These are phyloP conservation scores for Nasua narica DNA, from an alignment of 2,797 vertebrate genomes.

Conservation along the genomic window DNA sequence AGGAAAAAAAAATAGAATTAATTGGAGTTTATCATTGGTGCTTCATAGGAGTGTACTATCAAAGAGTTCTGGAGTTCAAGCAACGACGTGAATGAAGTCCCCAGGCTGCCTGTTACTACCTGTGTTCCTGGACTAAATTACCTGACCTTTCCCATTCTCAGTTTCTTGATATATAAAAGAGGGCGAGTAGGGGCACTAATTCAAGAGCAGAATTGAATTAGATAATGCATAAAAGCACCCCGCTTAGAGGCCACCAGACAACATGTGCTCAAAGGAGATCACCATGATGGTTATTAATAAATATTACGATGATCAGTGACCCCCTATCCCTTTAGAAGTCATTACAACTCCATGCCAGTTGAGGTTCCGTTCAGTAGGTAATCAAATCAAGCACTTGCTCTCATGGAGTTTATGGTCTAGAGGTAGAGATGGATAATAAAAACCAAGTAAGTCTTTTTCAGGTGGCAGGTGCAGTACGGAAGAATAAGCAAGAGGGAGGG, in stretches of 20 bases:
- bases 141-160: not conserved
- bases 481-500: too few species aligned
- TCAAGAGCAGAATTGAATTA: not conserved
- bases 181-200: not conserved
- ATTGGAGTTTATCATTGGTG: not conserved
- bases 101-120: too few species aligned
- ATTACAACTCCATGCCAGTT: not conserved
- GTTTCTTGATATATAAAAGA: not conserved
- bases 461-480: not conserved
- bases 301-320: too few species aligned
- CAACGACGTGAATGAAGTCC: too few species aligned
- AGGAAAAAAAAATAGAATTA: not conserved
- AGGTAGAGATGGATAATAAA: not conserved
- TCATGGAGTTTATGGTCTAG: not conserved
- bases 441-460: not conserved
- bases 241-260: rapidly evolving
- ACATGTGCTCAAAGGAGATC: not conserved
- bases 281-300: not conserved
- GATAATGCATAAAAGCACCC: not conserved
- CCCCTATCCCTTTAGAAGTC: not conserved
- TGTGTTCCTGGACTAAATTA: rapidly evolving
- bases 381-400: not conserved
- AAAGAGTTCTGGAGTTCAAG: not conserved
- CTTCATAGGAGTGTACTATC: not conserved
- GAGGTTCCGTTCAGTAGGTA: not conserved